A percentile compares a stretch with the other conserved stretches of the same genome.
Conservation (phyloP, 2,113 vertebrate genomes). For the Pomatostomus ruficeps region DNA sequence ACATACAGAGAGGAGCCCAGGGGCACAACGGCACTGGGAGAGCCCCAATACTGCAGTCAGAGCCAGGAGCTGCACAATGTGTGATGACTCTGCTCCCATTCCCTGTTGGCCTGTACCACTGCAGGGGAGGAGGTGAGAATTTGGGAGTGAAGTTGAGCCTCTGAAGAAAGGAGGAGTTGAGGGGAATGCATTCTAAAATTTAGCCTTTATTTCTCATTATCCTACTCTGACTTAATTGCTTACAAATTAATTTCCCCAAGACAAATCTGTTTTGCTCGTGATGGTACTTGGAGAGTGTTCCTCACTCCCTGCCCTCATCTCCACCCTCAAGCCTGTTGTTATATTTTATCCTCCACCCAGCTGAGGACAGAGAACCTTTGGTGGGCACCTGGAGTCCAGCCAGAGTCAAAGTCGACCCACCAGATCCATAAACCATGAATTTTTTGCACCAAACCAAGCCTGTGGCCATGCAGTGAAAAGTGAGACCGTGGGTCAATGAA, state of each 20-base stretch:
- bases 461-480: neutral
- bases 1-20: neutral
- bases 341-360: neutral
- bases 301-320: neutral
- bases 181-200: neutral
- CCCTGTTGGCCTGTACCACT: too few relatives aligned
- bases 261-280: neutral
- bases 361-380: neutral
- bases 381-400: neutral
- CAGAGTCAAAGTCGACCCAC: neutral
- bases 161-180: neutral
- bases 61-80: rapidly evolving
- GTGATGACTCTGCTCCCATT: neutral
- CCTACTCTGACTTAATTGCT: neutral
- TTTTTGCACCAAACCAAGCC: neutral
- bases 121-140: neutral
- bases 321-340: neutral
- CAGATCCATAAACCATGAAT: neutral
- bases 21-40: neutral
- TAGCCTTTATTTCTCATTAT: neutral
- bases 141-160: neutral
- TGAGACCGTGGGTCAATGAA: neutral
- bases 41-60: neutral
- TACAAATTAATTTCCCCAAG: neutral
- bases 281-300: neutral